Base-by-base conservation (phyloP, 2,888 invertebrate species). In the Plutella xylostella region DNA sequence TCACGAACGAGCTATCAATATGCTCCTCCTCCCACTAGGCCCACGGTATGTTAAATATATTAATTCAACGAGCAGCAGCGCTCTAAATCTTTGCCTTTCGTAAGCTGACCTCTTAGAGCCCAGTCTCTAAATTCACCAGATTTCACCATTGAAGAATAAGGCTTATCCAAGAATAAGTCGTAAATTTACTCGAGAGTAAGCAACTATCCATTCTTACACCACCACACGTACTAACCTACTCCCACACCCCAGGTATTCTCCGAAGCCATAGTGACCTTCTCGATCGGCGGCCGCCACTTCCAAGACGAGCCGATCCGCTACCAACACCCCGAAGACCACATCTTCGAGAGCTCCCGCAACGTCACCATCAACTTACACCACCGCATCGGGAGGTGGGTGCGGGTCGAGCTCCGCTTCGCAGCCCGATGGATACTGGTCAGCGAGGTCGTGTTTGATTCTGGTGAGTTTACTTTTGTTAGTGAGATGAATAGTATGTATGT, bases 341-440 rank as follows among this genome's bases (percentile, higher is more conserved):
- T 91, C 55, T 92, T 93, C 68, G 94, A 94, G 71, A 87, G 85
- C 49, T 90, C 95, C 1, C 86, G 94, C 15, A 93, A 94, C 76
- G 89, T 96, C 39, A 88, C 89, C 63, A 90, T 97, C 58, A 90
- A 91, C 55, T 86, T 96, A 28, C 91, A 93, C 62, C 90, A 93
- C 62, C 86, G 92, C 40, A 89, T 95, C 42, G 96, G 93, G 20
- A 87, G 88, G 60, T 94, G 89, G 83, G 91, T 96, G 48, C 92
- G 92, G 63, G 77, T 92, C 55, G 88, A 91, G 58, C 85, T 96
- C 43, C 86, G 86, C 54, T 96, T 95, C 68, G 91, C 93, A 3
- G 88, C 92, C 14, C 86, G 90, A 45, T 96, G 96, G 96, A 90
- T 96, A 56, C 89, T 96, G 77, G 88, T 97, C 62, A 94, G 94